Base-by-base conservation (phyloP, 2,113 vertebrate species). In the Pseudopipra pipra region DNA sequence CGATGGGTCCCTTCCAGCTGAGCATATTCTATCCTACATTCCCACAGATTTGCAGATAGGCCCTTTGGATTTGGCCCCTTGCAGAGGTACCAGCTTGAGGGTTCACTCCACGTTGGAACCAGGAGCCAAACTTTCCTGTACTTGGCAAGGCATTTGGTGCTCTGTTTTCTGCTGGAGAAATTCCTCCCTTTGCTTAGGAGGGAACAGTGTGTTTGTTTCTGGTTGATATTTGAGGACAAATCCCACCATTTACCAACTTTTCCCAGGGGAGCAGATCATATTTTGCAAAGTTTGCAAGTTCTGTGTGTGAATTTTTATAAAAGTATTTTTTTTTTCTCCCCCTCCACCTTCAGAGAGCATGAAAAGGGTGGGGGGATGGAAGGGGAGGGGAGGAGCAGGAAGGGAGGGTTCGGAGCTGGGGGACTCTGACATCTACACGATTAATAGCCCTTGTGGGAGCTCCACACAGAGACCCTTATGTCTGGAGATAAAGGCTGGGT, bases 401-500 rank as follows among this genome's bases (percentile, higher is more conserved):
- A 88, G 85, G 90, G 94, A 90, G 82, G 85, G 87, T 83, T 89
- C 55, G 77, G 89, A 87, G 91, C 86, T 1, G 13, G 93, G 85
- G 84, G 89, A 79, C 86, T 88, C 44, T 95, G 96, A 94, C 91
- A 96, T n/a, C 12, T 55, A 78, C 46, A 24, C 75, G 80, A 94
- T 72, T 73, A 49, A 85, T 49, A 67, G 70, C 51, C 92, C 87
- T 85, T 41, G 62, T 13, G 93, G 96, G 95, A 96, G 51, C 77
- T 35, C 44, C 9, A 33, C 83, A 93, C 79, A 78, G 91, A 95
- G 88, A 85, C 78, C 90, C 88, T 93, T 85, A 83, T 95, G 93
- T 90, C 93, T 92, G 75, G 86, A 59, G 85, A 93, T 73, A 93
- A 97, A 97, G 91, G 92, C 93, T 54, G 93, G 94, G 94, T 90